Evolutionary conservation across 2,888 invertebrate genomes (phyloP), one percentile per base, ranked within the genome.

Genomic region (Dorcus hopei): DNA sequence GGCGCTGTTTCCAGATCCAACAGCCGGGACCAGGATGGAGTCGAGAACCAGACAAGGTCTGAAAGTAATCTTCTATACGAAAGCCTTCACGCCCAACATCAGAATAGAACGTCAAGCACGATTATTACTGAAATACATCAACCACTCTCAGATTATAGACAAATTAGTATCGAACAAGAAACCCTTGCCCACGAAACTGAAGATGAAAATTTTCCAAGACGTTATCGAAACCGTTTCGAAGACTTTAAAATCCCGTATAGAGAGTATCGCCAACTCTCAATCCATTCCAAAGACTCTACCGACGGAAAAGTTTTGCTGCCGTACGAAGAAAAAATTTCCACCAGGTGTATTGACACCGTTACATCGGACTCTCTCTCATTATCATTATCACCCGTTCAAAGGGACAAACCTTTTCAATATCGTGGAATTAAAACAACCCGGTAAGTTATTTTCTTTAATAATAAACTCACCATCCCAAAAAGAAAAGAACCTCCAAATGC

Each of bases 301-400:
- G 33, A 41, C 26, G 11, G 52, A 49, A 57, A 53, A 49, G 38
- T 53, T 48, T 43, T 52, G 38, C 55, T 45, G 19, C 52, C 48
- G 11, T 55, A 52, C 19, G 59, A 59, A 16, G 59, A 59, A 40
- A 55, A 59, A 51, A 45, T 55, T 39, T 55, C 59, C 16, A 51
- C 43, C 9, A 50, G 54, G 43, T 66, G 64, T 55, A 64, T 61
- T 57, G 65, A 70, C 61, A 63, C 68, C 52, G 62, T 72, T 56
- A 72, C 73, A 51, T 70, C 72, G 54, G 74, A 75, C 63, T 74
- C 73, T 69, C 70, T 74, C 52, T 77, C 76, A 45, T 66, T 76
- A 49, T 77, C 77, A 45, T 49, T 68, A 50, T 70, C 71, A 54
- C 69, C 74, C 68, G 73, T 63, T 65, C 69, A 67, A 53, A 59